Conservation (phyloP, 2,888 invertebrate species). For the Panopea generosa region DNA sequence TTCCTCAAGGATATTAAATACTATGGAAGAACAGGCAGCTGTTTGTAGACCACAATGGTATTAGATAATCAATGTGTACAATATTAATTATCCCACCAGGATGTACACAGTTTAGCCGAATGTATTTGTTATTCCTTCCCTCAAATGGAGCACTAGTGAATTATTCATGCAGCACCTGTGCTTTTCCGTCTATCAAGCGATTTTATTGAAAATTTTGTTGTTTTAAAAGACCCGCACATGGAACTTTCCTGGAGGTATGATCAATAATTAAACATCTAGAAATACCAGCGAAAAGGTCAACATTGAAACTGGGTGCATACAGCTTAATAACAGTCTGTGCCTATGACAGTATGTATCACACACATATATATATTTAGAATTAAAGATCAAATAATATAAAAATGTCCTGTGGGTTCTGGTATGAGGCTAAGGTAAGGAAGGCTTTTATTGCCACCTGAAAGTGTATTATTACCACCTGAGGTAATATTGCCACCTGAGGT, state of each 20-base stretch:
- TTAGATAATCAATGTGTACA: slow-evolving; percentile 35
- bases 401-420: too few species aligned
- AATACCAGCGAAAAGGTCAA: neutral
- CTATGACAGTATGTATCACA: too few species aligned
- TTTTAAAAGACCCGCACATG: slow-evolving; percentile 7
- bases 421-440: too few species aligned
- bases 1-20: neutral
- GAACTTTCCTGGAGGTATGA: slow-evolving; percentile 11
- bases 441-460: too few species aligned
- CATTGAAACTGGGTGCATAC: neutral
- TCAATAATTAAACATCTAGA: slow-evolving; percentile 6
- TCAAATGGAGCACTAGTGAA: slow-evolving; percentile 18
- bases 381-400: too few species aligned
- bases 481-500: too few species aligned
- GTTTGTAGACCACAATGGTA: neutral
- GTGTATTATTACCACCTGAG: too few species aligned
- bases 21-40: neutral
- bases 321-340: too few species aligned
- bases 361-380: too few species aligned
- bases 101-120: too few species aligned
- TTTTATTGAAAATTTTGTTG: slow-evolving; percentile 19
- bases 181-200: slow-evolving; percentile 4
- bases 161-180: slow-evolving; percentile 39
- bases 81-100: slow-evolving; percentile 16
- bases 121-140: slow-evolving; percentile 5